Evolutionary conservation across 2,888 invertebrate species (phyloP), one percentile per base, ranked within the genome.

Genomic region (Crematogaster levior): DNA sequence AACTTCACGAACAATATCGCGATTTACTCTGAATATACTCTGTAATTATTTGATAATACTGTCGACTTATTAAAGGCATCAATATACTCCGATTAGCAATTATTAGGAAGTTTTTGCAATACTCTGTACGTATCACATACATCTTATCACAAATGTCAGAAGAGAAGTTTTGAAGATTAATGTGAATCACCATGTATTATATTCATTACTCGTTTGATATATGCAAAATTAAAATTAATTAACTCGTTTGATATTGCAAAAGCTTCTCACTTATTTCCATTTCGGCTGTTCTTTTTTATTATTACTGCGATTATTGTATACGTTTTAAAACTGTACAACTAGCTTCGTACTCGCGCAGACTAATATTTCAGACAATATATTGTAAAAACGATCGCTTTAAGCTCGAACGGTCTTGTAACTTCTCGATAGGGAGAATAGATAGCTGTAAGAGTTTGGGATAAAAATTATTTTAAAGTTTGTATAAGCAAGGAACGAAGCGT

Each of bases 281-380:
- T 53, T 53, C 30, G 21, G 21, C 21, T 43, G 68, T 18, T 12
- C 5, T n/a, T 12, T 12, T 34, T 24, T 3, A n/a, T n/a, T 34
- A 5, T 34, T 34, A 2, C 27, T n/a, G n/a, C 15, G 27, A 18
- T 75, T 40, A 74, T 63, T 74, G 12, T 15, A 51, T 63, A 21
- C 9, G 37, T 75, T 65, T 70, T 18, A 43, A 58, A 79, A 72
- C 30, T 58, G 12, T 34, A 58, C 79, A 72, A 80, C 18, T 73
- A 65, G 65, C 43, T 77, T 46, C 37, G 63, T 75, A 77, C 34
- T 48, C 75, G 65, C 56, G 61, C 75, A 77, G 37, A 75, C 51
- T 65, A 65, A 82, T 77, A 81, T 60, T 82, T 66, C 58, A 48
- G 77, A 79, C 21, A 82, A 77, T 82, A 82, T 37, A 77, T 15